Evolutionary conservation across 1,140 invertebrate genomes (phyloP), one percentile per base, ranked within the genome.

Genomic region (Cydia pomonella): DNA sequence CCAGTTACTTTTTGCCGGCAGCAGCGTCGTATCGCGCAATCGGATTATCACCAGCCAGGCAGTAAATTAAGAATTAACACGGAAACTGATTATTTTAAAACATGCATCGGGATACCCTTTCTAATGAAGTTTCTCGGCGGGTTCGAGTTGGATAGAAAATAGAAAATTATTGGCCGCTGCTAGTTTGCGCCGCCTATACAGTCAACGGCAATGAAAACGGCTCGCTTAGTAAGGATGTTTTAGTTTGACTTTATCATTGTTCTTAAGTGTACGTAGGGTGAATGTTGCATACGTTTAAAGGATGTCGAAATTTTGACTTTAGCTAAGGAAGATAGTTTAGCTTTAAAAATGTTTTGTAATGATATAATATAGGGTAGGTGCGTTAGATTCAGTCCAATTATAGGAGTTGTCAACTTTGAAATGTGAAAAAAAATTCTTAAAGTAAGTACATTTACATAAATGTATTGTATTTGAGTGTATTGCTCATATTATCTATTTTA

Each of bases 1-100:
- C 88, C 86, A 82, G 83, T 81, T 80, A 86, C 78, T 82, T 84
- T 83, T 85, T 83, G 84, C 87, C 87, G 74, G 63, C 41, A 81
- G 82, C 82, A 25, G 62, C 64, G 29, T 38, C 64, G 73, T 75
- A 80, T 80, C 83, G 80, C 77, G 75, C 86, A 87, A 91, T 90
- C 88, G 85, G 83, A 84, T 92, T 90, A 87, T 80, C 79, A 29
- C 29, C 74, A 91, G 79, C 89, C 78, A 84, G 82, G 83, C 91
- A 91, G 88, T 87, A 92, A 92, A 92, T 92, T 88, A 91, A 90
- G 87, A 92, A 91, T 92, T 92, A 91, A 85, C 86, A 91, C 80
- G 85, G 81, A 85, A 85, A 81, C 81, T 87, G 87, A 89, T 91
- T 85, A 92, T 92, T 92, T 91, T 90, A 92, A 92, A 92, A 91